Evolutionary conservation across 2,888 invertebrate species (phyloP), one percentile per base, ranked within the genome.

Genomic region (Ashinkailepas kermadecensis): DNA sequence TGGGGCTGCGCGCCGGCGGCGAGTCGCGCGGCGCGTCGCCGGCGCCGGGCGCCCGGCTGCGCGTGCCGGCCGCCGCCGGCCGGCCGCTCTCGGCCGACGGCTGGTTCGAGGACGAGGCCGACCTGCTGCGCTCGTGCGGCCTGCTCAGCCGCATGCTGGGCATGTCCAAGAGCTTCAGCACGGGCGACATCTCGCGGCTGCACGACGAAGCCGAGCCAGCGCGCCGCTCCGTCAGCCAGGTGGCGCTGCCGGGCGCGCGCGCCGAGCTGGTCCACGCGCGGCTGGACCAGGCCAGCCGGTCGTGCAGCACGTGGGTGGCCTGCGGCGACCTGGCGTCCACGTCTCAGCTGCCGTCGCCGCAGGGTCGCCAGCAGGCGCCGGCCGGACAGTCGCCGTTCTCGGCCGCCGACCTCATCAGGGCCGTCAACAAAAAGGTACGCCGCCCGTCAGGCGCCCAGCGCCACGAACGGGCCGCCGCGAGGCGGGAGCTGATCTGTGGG

Each of bases 221-320:
- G 58, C 78, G 59, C n/a, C 64, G 23, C 59, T n/a, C 39, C 23
- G 23, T 62, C 59, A 78, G 65, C 6, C 74, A 78, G 56, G 59
- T 62, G 25, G 57, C 81, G 18, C 80, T 39, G 39, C 18, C 62
- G 15, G 81, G 78, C 23, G 83, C 80, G 58, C 81, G 83, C 59
- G 83, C 83, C 67, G 84, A 83, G 56, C 82, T 85, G 81, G 85
- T 86, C 84, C 90, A 91, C 83, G 89, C 90, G 4, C 88, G 91
- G 80, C 87, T 92, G 83, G 92, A 92, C 82, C 89, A 90, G 82
- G 89, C 90, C 39, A 91, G 90, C 15, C 89, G 95, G 8, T 94
- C 94, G 0, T 94, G 94, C 87, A 94, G 94, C 84, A 95, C 94
- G 0, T 95, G 95, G 94, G 95, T 94, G 0, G 94, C 92, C 84